These are phyloP conservation scores for Rhamphomyia laevipes DNA, from an alignment of 2,888 invertebrate species.

Conservation along the genomic window DNA sequence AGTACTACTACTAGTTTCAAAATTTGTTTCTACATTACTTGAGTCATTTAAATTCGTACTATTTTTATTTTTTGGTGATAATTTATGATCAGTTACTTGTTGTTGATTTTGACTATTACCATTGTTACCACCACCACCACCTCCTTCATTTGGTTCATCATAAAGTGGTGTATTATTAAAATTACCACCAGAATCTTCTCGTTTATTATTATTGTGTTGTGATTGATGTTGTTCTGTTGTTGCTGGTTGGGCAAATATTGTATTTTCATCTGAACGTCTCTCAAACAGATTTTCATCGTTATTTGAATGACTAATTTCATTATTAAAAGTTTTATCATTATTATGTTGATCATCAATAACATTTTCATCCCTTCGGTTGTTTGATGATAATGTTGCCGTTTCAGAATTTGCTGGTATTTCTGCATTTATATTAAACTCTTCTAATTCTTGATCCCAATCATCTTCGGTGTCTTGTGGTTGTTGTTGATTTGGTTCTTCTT, in stretches of 20 bases:
- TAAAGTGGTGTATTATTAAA: constrained; percentile 26
- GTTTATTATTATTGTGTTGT: constrained; percentile 11
- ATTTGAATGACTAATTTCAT: constrained; percentile 4
- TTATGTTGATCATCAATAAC: too few relatives aligned
- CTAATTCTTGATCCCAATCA: constrained; percentile 34
- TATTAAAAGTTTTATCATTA: background rate
- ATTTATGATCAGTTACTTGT: too few relatives aligned
- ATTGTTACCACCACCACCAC: too few relatives aligned
- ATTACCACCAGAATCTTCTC: constrained; percentile 9
- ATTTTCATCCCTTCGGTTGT: constrained; percentile 5
- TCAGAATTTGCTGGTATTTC: constrained; percentile 12
- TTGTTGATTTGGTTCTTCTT: constrained; percentile 8
- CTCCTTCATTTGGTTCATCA: constrained; percentile 21
- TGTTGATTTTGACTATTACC: too few relatives aligned
- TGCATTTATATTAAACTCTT: constrained; percentile 20
- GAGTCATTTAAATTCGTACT: too few relatives aligned
- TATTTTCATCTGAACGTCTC: constrained; percentile 8
- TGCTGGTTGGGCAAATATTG: constrained; percentile 1
- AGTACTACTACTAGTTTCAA: too few relatives aligned
- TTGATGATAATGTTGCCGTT: constrained; percentile 6
- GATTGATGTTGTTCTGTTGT: background rate
- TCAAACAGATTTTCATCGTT: constrained; percentile 13
- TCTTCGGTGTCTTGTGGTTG: constrained; percentile 29
- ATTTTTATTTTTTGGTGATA: too few relatives aligned
- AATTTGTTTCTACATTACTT: too few relatives aligned